Conservation (phyloP, 1,140 invertebrate genomes). For the Pseudomyrmex concolor region DNA sequence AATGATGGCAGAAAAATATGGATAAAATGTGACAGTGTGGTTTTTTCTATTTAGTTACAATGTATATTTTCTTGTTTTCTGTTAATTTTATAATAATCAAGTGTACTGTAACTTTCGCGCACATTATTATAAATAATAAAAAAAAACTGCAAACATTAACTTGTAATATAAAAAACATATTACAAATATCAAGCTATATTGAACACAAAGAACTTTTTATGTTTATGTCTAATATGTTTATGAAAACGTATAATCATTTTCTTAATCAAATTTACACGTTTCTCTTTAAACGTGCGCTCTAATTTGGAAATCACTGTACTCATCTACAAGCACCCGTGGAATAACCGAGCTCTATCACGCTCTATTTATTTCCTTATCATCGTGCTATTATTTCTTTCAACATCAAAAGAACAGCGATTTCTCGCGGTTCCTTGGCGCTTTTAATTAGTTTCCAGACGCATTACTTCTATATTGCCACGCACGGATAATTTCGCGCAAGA, state of each 20-base stretch:
- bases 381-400: constrained; percentile 16
- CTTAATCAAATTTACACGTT: constrained; percentile 5
- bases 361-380: constrained; percentile 8
- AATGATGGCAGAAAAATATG: constrained; percentile 35
- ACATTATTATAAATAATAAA: not conserved
- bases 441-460: constrained; percentile 43
- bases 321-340: constrained; percentile 11
- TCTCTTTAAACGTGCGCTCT: not conserved
- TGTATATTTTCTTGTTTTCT: not conserved
- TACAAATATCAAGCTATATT: no score
- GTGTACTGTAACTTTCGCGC: not conserved
- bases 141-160: no score
- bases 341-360: constrained; percentile 26
- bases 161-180: no score
- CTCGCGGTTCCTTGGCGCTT: not conserved
- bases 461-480: constrained; percentile 25
- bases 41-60: constrained; percentile 15
- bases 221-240: not conserved
- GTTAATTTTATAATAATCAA: not conserved
- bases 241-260: not conserved
- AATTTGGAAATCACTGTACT: constrained; percentile 14
- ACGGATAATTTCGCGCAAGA: not conserved
- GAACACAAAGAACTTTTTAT: no score
- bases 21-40: not conserved
- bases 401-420: constrained; percentile 15